Percentiles rank a stretch among this genome's conserved stretches.
These are phyloP conservation scores for Drosophila setifemur DNA, from an alignment of 1,140 invertebrate species.

Conservation along the genomic window DNA sequence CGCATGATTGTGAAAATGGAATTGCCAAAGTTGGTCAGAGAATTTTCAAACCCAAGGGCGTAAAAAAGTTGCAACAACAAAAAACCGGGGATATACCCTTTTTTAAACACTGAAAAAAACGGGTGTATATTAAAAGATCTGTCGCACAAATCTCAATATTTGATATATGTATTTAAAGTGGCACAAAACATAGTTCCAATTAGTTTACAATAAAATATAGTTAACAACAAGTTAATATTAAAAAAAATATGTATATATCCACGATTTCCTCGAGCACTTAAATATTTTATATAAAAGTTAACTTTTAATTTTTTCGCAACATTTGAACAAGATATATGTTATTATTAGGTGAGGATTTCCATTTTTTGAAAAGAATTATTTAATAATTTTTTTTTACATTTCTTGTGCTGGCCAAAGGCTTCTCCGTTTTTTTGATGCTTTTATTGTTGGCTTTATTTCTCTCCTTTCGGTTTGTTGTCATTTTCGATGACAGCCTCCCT, in stretches of 20 bases:
- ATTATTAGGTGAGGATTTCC: too few species aligned
- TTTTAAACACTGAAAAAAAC: neutral
- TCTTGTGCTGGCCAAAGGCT: conserved; percentile 1
- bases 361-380: too few species aligned
- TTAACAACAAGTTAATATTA: too few species aligned
- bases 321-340: too few species aligned
- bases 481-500: conserved; percentile 63
- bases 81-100: conserved; percentile 19
- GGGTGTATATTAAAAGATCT: too few species aligned
- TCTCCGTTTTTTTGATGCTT: conserved; percentile 5
- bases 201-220: too few species aligned
- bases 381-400: conserved; percentile 22
- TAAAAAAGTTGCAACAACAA: conserved; percentile 27
- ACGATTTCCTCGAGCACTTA: too few species aligned
- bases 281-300: too few species aligned
- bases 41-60: conserved; percentile 33
- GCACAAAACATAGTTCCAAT: too few species aligned
- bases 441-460: conserved; percentile 27
- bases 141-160: too few species aligned
- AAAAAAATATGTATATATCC: too few species aligned
- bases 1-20: conserved; percentile 79
- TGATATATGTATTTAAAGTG: too few species aligned
- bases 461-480: conserved; percentile 53
- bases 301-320: conserved; percentile 2
- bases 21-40: conserved; percentile 66